A percentile compares a stretch with the other conserved stretches of the same genome.
Conservation (phyloP, 2,113 vertebrate genomes). For the Rhynchomys soricoides region DNA sequence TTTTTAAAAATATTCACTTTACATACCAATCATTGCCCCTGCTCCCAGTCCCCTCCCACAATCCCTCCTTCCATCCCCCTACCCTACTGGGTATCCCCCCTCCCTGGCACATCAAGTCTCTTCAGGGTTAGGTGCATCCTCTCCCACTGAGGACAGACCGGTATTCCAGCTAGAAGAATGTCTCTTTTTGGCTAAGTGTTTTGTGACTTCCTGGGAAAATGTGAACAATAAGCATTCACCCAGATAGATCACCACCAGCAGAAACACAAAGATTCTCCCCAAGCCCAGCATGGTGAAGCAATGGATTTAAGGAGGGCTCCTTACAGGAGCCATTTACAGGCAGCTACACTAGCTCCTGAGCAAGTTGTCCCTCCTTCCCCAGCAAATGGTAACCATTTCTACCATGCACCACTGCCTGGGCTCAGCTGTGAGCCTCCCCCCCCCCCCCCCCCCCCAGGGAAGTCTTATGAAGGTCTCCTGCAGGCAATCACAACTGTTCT, state of each 20-base stretch:
- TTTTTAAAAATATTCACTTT: no score
- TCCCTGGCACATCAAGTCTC: no score
- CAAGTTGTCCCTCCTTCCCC: not conserved
- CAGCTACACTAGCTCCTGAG: not conserved
- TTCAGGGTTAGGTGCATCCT: no score
- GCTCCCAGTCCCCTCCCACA: no score
- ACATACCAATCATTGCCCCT: no score
- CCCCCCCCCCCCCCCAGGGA: not conserved
- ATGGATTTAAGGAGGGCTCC: no score
- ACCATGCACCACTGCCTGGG: not conserved
- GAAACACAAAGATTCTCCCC: not conserved
- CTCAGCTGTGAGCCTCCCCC: no score
- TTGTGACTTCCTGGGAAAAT: not conserved
- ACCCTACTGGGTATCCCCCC: no score
- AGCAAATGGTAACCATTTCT: not conserved
- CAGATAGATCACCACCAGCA: not conserved
- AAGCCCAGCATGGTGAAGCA: not conserved
- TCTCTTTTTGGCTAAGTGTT: not conserved
- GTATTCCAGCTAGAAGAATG: no score
- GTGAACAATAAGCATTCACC: not conserved
- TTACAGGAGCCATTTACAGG: not conserved
- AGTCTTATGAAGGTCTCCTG: not conserved
- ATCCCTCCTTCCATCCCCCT: no score
- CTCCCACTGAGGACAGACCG: no score
- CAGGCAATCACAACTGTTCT: not conserved